Percentiles rank a stretch among this genome's conserved stretches.
Evolutionary conservation across 2,797 vertebrate species (phyloP).

Genomic region (Vespertilio murinus): DNA sequence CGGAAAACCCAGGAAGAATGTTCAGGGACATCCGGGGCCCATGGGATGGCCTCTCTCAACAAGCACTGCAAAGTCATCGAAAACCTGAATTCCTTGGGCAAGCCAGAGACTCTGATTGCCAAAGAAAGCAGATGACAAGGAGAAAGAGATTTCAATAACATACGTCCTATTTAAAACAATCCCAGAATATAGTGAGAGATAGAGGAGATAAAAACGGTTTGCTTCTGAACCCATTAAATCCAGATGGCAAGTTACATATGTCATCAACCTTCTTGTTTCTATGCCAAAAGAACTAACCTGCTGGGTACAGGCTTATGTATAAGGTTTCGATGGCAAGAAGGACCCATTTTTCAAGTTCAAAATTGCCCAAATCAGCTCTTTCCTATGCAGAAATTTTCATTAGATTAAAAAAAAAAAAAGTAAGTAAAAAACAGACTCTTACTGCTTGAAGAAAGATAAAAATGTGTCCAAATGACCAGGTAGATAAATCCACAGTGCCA

Average conservation of each 20-base stretch:
- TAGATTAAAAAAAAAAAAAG: conserved; percentile 63
- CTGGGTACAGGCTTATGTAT: conserved; percentile 72
- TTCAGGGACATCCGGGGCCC: not conserved
- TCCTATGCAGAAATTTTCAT: conserved; percentile 82
- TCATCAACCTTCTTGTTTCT: conserved; percentile 67
- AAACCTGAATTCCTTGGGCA: not conserved
- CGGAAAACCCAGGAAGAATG: not conserved
- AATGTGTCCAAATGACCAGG: conserved; percentile 41
- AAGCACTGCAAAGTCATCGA: not conserved
- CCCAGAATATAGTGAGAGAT: not conserved
- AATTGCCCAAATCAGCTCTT: conserved; percentile 81
- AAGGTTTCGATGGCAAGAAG: conserved; percentile 72
- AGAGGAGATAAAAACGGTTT: conserved; percentile 51
- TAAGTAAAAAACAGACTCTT: conserved; percentile 23
- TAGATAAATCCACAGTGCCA: conserved; percentile 80
- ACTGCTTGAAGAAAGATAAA: conserved; percentile 69
- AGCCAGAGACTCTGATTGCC: not conserved
- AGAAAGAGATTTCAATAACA: conserved; percentile 5
- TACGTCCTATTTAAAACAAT: conserved; percentile 29
- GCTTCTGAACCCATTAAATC: conserved; percentile 55
- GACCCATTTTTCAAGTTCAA: conserved; percentile 77
- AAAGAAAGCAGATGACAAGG: conserved; percentile 16
- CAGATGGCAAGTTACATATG: conserved; percentile 66
- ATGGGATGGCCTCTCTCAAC: not conserved
- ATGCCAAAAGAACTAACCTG: conserved; percentile 71